Conservation (phyloP, 2,888 invertebrate species). For the Pomacea canaliculata region DNA sequence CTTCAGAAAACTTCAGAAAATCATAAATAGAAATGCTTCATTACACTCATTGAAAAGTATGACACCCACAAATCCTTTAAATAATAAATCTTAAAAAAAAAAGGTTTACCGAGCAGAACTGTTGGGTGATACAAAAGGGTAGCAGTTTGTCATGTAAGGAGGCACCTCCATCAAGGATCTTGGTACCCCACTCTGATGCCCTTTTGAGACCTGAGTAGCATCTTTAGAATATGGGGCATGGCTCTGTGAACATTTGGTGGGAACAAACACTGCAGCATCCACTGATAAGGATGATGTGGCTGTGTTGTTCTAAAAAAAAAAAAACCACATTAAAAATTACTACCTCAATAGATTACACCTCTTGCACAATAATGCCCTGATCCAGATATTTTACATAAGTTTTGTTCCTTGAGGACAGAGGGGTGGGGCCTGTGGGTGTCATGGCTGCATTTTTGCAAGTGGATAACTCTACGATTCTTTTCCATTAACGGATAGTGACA, state of each 20-base stretch:
- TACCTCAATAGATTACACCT: not conserved
- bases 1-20: too few relatives aligned
- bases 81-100: not conserved
- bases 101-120: slow-evolving; percentile 31
- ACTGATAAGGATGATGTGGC: slow-evolving; percentile 18
- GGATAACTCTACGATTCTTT: too few relatives aligned
- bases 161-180: slow-evolving; percentile 49
- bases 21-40: too few relatives aligned
- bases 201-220: not conserved
- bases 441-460: too few relatives aligned
- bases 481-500: too few relatives aligned
- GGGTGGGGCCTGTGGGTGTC: too few relatives aligned
- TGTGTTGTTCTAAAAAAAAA: slow-evolving; percentile 2
- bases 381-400: too few relatives aligned
- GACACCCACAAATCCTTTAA: too few relatives aligned
- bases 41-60: too few relatives aligned
- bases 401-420: too few relatives aligned
- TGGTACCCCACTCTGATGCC: not conserved
- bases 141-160: slow-evolving; percentile 62
- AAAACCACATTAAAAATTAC: not conserved
- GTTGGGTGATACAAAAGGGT: slow-evolving; percentile 57
- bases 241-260: not conserved
- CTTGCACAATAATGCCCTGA: too few relatives aligned
- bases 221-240: not conserved
- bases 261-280: slow-evolving; percentile 33